Percentiles rank a stretch among this genome's conserved stretches.
phyloP scores from a whole-genome alignment of 2,113 vertebrate genomes.

The Trogon melanurus region DNA sequence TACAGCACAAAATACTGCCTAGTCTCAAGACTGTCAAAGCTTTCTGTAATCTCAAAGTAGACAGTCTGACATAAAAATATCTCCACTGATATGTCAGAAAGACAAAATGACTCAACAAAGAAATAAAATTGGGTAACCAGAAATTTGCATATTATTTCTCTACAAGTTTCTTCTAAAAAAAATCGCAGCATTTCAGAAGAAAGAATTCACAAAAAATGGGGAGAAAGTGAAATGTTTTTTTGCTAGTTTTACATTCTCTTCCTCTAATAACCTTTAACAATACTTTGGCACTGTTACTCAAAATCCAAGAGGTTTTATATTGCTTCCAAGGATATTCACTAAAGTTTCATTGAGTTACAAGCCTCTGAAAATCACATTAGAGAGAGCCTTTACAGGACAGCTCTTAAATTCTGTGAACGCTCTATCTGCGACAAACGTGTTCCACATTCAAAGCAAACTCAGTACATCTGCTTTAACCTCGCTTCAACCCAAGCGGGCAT shows the following conservation, averaged over 20 bases:
- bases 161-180: background rate
- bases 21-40: background rate
- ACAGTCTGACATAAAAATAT: constrained; percentile 4
- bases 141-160: background rate
- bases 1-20: background rate
- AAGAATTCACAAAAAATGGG: background rate
- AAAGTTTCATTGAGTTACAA: constrained; percentile 41
- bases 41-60: background rate
- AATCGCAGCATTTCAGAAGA: background rate
- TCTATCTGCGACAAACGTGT: background rate
- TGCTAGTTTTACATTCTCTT: background rate
- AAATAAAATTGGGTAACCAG: background rate
- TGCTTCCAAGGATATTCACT: constrained; percentile 35
- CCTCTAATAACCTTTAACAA: constrained; percentile 7
- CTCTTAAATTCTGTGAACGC: background rate
- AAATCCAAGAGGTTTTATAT: background rate
- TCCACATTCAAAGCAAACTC: constrained; percentile 14
- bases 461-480: background rate
- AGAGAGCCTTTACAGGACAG: background rate
- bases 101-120: background rate
- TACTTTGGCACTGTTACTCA: background rate
- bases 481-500: rapidly evolving
- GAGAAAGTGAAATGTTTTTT: background rate
- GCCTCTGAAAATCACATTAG: constrained; percentile 45
- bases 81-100: constrained; percentile 9